Conservation (phyloP, 2,113 vertebrate species). For the Austrofundulus limnaeus region DNA sequence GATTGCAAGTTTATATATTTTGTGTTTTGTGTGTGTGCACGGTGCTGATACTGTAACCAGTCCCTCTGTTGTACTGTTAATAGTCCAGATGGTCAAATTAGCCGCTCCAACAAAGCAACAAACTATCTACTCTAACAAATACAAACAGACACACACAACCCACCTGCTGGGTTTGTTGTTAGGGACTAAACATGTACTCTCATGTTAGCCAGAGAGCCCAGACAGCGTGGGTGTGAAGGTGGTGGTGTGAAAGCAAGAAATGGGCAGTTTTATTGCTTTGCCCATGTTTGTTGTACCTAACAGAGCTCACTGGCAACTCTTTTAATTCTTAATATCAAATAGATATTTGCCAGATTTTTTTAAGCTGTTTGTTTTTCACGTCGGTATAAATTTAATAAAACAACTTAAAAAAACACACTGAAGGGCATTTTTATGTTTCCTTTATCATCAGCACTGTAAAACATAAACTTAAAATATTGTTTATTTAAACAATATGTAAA, state of each 20-base stretch:
- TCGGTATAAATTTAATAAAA: neutral
- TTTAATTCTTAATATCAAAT: conserved; percentile 9
- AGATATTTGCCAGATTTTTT: neutral
- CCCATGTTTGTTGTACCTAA: conserved; percentile 22
- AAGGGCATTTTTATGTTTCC: too few species aligned
- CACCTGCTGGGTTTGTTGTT: conserved; percentile 68
- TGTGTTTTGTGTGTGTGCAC: conserved; percentile 21
- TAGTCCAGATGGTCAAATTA: conserved; percentile 79
- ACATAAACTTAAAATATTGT: too few species aligned
- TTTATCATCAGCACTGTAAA: too few species aligned
- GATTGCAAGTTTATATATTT: neutral
- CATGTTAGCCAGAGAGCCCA: conserved; percentile 44
- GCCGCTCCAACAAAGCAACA: conserved; percentile 79
- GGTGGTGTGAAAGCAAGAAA: conserved; percentile 29
- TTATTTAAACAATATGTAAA: too few species aligned
- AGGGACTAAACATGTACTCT: conserved; percentile 57
- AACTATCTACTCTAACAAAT: conserved; percentile 66
- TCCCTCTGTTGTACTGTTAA: conserved; percentile 70
- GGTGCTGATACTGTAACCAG: conserved; percentile 62
- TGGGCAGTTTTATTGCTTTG: conserved; percentile 12
- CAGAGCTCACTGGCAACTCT: conserved; percentile 17
- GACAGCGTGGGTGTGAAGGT: conserved; percentile 23
- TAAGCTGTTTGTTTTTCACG: neutral
- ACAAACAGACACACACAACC: conserved; percentile 35
- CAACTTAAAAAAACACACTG: neutral